phyloP scores from a whole-genome alignment of 2,113 vertebrate genomes.

The Coptodon rendalli region DNA sequence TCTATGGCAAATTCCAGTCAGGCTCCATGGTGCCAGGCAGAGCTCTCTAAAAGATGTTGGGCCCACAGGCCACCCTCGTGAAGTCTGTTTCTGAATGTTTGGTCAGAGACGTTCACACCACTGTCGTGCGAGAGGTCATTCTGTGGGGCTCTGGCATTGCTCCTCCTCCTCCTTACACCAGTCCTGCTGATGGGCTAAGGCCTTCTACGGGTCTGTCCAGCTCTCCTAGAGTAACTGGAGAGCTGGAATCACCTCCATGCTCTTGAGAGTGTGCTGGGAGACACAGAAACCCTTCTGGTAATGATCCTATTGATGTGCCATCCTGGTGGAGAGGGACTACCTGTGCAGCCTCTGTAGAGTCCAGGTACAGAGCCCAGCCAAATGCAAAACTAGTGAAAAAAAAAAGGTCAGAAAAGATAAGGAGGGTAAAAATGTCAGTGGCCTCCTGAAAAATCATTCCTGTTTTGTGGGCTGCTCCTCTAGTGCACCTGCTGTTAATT shows the following conservation, averaged over 20 bases:
- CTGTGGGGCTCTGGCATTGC: not conserved
- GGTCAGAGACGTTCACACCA: not conserved
- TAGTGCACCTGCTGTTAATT: not conserved
- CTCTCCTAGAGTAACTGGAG: not conserved
- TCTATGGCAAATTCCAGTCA: not conserved
- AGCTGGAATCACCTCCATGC: not conserved
- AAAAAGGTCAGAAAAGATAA: not conserved
- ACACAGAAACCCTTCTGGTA: not conserved
- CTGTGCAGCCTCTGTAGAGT: not conserved
- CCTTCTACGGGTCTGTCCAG: not conserved
- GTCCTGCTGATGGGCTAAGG: not conserved
- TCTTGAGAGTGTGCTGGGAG: not conserved
- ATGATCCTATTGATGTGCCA: not conserved
- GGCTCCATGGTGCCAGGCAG: not conserved
- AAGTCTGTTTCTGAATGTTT: not conserved
- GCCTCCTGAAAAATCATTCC: not conserved
- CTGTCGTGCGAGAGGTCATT: not conserved
- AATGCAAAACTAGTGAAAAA: not conserved
- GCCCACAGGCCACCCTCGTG: not conserved
- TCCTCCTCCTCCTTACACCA: not conserved
- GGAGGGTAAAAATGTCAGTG: not conserved
- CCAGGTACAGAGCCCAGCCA: not conserved
- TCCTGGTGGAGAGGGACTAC: accelerated
- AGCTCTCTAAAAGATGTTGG: not conserved
- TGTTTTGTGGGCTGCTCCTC: not conserved